These are phyloP conservation scores for Andricus quercusramuli DNA, from an alignment of 2,888 invertebrate genomes.

Conservation along the genomic window DNA sequence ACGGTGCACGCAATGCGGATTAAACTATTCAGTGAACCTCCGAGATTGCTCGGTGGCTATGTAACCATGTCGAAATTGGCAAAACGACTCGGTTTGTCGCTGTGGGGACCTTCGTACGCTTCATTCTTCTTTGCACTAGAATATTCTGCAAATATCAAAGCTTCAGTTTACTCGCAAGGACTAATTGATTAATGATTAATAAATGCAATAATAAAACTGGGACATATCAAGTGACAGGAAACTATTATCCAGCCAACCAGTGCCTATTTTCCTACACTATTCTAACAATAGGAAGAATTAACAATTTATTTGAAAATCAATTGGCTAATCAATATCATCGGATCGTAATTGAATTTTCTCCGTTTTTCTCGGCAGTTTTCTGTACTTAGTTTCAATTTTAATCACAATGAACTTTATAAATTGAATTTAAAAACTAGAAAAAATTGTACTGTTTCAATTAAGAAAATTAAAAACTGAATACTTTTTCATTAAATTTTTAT, in stretches of 20 bases:
- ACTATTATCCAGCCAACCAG: background rate
- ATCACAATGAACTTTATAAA: too few relatives aligned
- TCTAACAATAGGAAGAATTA: background rate
- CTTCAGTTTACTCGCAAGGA: background rate
- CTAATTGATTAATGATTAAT: background rate
- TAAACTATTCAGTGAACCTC: slow-evolving; percentile 40
- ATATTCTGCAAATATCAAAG: background rate
- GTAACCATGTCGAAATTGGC: slow-evolving; percentile 41
- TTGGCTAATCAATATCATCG: too few relatives aligned
- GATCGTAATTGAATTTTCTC: too few relatives aligned
- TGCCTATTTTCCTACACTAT: background rate
- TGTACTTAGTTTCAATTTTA: too few relatives aligned
- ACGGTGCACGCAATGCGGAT: slow-evolving; percentile 33
- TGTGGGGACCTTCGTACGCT: slow-evolving; percentile 6
- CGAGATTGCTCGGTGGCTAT: slow-evolving; percentile 38
- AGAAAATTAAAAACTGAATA: too few relatives aligned
- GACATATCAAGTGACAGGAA: background rate
- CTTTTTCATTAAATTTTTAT: too few relatives aligned
- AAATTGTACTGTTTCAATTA: too few relatives aligned
- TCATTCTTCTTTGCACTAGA: slow-evolving; percentile 19
- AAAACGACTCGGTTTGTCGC: slow-evolving; percentile 35
- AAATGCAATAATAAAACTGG: background rate
- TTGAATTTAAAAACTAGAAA: too few relatives aligned
- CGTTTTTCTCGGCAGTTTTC: too few relatives aligned
- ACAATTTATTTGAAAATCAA: too few relatives aligned